A percentile compares a stretch with the other conserved stretches of the same genome.
Evolutionary conservation across 2,113 vertebrate species (phyloP).

Genomic region (Sprattus sprattus): DNA sequence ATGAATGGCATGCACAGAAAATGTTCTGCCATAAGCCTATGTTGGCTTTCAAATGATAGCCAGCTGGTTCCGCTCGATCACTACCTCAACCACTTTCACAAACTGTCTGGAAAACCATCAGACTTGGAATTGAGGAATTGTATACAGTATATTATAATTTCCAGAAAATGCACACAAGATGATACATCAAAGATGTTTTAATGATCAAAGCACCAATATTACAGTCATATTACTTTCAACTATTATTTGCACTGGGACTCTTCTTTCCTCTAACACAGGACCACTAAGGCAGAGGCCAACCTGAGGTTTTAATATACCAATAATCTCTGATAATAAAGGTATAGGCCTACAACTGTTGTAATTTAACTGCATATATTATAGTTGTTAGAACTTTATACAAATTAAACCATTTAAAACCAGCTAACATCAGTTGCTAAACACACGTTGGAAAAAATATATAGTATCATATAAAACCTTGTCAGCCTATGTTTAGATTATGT

Average conservation of each 20-base stretch:
- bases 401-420: neutral
- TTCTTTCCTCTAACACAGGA: neutral
- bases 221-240: neutral
- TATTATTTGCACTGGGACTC: neutral
- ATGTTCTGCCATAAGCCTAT: too few species aligned
- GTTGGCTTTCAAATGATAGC: too few species aligned
- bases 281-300: neutral
- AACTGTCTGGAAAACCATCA: neutral
- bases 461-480: neutral
- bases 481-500: neutral
- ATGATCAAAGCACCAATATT: conserved; percentile 9
- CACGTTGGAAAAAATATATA: neutral
- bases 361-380: neutral
- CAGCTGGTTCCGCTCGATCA: too few species aligned
- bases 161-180: neutral
- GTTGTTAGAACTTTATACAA: neutral
- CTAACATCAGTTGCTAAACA: neutral
- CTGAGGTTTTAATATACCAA: conserved; percentile 9
- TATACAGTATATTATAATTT: neutral
- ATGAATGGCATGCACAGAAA: too few species aligned
- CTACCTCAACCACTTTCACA: neutral
- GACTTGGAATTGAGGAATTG: too few species aligned
- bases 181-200: neutral
- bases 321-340: neutral
- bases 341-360: neutral